Conservation (phyloP, 2,888 invertebrate species). For the Metacarcinus magister region DNA sequence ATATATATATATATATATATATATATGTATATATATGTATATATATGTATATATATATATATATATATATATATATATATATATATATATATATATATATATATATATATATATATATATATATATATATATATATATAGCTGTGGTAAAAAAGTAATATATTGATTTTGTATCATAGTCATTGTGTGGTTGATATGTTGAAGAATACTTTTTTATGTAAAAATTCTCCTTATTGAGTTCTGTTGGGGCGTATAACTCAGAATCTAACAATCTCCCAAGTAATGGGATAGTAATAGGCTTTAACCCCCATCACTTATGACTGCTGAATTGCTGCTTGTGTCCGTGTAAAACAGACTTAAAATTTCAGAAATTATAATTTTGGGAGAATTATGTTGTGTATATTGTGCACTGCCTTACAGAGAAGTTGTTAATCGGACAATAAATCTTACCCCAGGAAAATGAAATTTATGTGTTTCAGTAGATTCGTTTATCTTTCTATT, state of each 20-base stretch:
- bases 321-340: not conserved
- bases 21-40: too few relatives aligned
- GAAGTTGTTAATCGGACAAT: constrained; percentile 28
- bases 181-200: not conserved
- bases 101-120: too few relatives aligned
- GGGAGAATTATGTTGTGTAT: not conserved
- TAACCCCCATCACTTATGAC: not conserved
- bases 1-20: too few relatives aligned
- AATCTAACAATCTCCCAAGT: not conserved
- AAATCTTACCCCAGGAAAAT: not conserved
- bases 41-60: not conserved
- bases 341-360: not conserved
- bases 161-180: not conserved
- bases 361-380: not conserved
- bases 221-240: not conserved
- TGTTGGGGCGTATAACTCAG: not conserved
- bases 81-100: too few relatives aligned
- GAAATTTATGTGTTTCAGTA: not conserved
- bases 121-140: not conserved
- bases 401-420: not conserved
- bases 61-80: not conserved
- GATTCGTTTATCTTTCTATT: not conserved
- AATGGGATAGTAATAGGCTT: not conserved
- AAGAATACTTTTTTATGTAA: not conserved
- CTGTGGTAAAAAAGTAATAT: not conserved